Base-by-base conservation (phyloP, 2,888 invertebrate species). In the Meganola albula region DNA sequence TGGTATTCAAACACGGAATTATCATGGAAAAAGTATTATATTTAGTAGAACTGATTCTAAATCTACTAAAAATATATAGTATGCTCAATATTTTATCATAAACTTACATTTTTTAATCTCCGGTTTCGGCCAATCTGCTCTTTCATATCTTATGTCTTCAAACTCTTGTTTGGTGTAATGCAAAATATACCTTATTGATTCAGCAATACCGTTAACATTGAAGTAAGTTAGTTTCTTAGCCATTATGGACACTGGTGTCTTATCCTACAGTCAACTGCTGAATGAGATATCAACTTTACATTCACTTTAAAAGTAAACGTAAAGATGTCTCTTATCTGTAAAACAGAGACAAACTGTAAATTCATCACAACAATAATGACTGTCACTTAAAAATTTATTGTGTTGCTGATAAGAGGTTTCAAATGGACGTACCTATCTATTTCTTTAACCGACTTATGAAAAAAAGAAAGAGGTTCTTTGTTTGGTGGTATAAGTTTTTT, bases 131-230 rank as follows among this genome's bases (percentile, higher is more conserved):
- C 78, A 79, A 1, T 37, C 47, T 1, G 44, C 50, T 2, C 30
- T 10, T n/a, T 67, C 62, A 32, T 68, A 56, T 33, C 69, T 55
- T 2, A 79, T 40, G 22, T 80, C 78, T 40, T 76, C 69, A 31
- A 78, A 77, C 44, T 76, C 71, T 18, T 77, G 69, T 9, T 72
- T 74, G 1, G 69, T 76, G 33, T 77, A 78, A 44, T 76, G 63
- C 12, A 83, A 46, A 30, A 83, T 67, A 27, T 77, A 80, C 30
- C 77, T 63, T 16, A 80, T 67, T 1, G 70, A 42, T 44, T 80
- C 79, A 1, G 47, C 76, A 1, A 75, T 30, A 21, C 72, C 77
- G 34, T 74, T 71, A 1, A 72, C 3, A 31, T 74, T 48, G 24
- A 74, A 74, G 48, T 74, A 73, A 29, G 65, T 59, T 3, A 75